phyloP scores from a whole-genome alignment of 1,140 invertebrate genomes.

The Caenorhabditis tropicalis region DNA sequence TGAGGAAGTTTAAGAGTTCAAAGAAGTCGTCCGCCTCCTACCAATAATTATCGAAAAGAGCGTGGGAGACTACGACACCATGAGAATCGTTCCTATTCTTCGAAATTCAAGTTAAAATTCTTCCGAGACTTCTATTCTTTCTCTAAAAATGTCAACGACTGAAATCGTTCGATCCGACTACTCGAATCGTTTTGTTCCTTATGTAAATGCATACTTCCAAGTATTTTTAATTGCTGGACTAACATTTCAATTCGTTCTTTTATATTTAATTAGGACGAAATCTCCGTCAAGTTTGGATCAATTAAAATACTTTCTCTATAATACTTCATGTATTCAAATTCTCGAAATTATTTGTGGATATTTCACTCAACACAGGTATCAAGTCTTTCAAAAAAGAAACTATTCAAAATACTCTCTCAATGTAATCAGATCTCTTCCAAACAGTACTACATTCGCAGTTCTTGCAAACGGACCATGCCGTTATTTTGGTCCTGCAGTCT shows the following conservation, averaged over 20 bases:
- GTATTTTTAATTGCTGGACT: background rate
- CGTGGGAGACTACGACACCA: background rate
- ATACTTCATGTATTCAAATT: constrained; percentile 4
- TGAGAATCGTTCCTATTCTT: background rate
- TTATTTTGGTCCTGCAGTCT: background rate
- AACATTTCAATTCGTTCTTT: background rate
- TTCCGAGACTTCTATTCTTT: background rate
- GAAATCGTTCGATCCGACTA: background rate
- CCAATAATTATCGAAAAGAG: background rate
- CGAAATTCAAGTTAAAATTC: background rate
- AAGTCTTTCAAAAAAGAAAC: no score
- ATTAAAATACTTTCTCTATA: constrained; percentile 8
- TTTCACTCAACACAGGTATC: constrained; percentile 19
- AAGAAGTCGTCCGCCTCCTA: background rate
- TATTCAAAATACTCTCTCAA: background rate
- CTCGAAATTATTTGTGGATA: background rate
- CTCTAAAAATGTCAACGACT: background rate
- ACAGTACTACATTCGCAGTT: constrained; percentile 11
- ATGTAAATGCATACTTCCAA: constrained; percentile 8
- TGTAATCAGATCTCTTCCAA: constrained; percentile 8
- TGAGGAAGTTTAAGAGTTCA: background rate
- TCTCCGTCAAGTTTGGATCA: constrained; percentile 5
- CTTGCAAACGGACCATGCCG: background rate
- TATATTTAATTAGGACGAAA: constrained; percentile 1
- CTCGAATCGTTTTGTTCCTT: constrained; percentile 3